Conservation (phyloP, 30 jellyfish, hydroid and myxozoan genomes). For the Hydractinia echinata region DNA sequence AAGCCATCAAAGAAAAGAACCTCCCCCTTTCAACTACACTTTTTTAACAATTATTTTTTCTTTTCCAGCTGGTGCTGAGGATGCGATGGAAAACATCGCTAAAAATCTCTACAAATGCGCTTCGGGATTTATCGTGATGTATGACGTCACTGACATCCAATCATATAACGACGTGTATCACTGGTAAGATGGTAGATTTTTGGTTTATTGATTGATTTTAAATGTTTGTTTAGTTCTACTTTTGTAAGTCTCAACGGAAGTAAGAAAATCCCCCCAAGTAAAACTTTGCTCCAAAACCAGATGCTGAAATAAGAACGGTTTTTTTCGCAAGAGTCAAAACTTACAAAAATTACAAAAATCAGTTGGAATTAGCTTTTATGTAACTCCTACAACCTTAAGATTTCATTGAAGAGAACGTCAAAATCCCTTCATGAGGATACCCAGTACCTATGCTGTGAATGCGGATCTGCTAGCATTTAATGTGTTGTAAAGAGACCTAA, state of each 20-base stretch:
- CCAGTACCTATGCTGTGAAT: no score
- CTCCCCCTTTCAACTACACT: neutral
- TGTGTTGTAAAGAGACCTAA: no score
- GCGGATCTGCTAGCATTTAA: no score
- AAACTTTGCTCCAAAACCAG: neutral
- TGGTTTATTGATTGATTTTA: no score
- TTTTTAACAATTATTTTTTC: neutral
- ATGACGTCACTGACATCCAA: constrained; percentile 33
- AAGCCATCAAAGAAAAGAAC: no score
- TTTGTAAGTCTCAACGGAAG: no score
- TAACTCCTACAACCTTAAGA: no score
- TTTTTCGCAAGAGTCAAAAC: neutral
- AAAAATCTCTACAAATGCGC: constrained; percentile 2
- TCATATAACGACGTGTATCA: constrained; percentile 32
- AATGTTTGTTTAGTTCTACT: no score
- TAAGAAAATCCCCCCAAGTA: no score
- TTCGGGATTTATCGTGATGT: constrained; percentile 25
- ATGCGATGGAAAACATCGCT: neutral
- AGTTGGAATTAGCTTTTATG: no score
- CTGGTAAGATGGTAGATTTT: constrained; percentile 12
- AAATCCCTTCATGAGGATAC: no score
- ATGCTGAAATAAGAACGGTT: neutral
- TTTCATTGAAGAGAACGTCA: no score
- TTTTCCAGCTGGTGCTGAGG: constrained; percentile 21
- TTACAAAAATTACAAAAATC: neutral